Percentiles rank a stretch among this genome's conserved stretches.
Conservation (phyloP, 2,888 invertebrate species). For the Neoscelio sp. region DNA sequence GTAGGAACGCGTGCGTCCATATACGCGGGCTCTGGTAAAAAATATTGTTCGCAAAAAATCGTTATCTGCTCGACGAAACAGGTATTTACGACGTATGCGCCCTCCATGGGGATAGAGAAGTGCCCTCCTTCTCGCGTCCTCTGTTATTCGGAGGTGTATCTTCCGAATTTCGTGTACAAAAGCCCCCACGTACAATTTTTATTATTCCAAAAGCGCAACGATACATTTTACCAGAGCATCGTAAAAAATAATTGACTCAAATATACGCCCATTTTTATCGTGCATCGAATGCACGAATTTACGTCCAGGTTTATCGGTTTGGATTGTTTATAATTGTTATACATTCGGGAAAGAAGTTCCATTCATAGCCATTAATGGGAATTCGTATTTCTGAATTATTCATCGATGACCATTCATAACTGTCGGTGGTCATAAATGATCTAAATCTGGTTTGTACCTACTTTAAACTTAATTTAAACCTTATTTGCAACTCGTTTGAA, state of each 20-base stretch:
- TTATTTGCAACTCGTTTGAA: too few relatives aligned
- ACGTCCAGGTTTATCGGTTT: slow-evolving; percentile 16
- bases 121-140: slow-evolving; percentile 36
- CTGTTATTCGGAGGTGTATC: slow-evolving; percentile 35
- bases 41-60: slow-evolving; percentile 67
- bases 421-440: too few relatives aligned
- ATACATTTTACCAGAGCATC: slow-evolving; percentile 21
- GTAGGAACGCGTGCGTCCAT: slow-evolving; percentile 58
- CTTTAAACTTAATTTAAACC: too few relatives aligned
- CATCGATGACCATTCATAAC: too few relatives aligned
- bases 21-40: slow-evolving; percentile 45
- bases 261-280: slow-evolving; percentile 51
- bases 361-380: too few relatives aligned
- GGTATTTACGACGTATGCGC: slow-evolving; percentile 66
- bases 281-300: slow-evolving; percentile 25
- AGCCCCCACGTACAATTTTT: slow-evolving; percentile 18
- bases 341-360: too few relatives aligned
- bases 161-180: slow-evolving; percentile 33
- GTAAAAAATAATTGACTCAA: slow-evolving; percentile 59
- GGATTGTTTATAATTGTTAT: slow-evolving; percentile 51
- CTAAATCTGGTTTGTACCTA: too few relatives aligned
- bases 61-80: slow-evolving; percentile 68
- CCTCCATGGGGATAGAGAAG: slow-evolving; percentile 46
- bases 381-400: too few relatives aligned
- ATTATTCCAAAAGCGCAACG: slow-evolving; percentile 40